These are phyloP conservation scores for Gari tellinella DNA, from an alignment of 2,888 invertebrate species.

Conservation along the genomic window DNA sequence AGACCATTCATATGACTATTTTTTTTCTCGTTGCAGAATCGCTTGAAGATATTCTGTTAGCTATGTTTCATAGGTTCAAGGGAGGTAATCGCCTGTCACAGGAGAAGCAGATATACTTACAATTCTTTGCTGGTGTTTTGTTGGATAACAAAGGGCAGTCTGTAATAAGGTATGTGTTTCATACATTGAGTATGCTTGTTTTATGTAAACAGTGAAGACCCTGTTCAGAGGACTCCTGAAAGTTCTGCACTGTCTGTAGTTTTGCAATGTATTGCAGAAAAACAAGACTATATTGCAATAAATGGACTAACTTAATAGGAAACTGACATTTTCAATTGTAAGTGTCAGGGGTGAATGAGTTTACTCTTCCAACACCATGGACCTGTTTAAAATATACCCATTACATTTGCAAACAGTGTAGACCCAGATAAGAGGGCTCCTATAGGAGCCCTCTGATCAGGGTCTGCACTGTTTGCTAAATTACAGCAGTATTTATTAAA, in stretches of 20 bases:
- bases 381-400: too few species aligned
- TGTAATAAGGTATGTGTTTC: constrained; percentile 8
- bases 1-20: neutral
- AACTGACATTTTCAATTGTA: neutral
- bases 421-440: too few species aligned
- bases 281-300: too few species aligned
- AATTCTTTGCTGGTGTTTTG: constrained; percentile 59
- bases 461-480: too few species aligned
- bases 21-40: neutral
- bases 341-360: neutral
- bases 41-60: constrained; percentile 40
- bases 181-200: neutral
- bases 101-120: constrained; percentile 60
- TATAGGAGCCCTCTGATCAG: too few species aligned
- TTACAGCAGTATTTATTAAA: too few species aligned
- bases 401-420: too few species aligned
- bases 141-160: neutral
- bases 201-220: too few species aligned
- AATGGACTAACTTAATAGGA: too few species aligned
- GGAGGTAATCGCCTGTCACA: constrained; percentile 54
- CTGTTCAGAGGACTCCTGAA: neutral
- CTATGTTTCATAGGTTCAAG: constrained; percentile 49
- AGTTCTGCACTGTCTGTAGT: too few species aligned
- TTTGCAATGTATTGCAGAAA: too few species aligned
- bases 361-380: too few species aligned